Evolutionary conservation across 2,888 invertebrate species (phyloP).

Genomic region (Lysandra bellargus): DNA sequence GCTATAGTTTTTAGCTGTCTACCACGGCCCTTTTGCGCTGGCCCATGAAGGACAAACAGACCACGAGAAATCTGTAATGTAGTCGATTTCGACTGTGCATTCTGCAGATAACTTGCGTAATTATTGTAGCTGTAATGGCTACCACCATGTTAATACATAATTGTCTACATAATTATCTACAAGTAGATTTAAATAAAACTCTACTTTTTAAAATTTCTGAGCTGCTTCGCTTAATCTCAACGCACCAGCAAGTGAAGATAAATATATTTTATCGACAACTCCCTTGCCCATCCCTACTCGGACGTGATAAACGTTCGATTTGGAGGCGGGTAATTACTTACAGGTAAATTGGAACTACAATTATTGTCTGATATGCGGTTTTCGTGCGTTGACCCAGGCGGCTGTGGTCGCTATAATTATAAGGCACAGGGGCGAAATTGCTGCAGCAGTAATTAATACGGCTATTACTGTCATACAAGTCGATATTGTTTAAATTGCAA

Average conservation of each 20-base stretch:
- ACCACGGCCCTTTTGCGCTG: too few relatives aligned
- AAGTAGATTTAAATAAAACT: too few relatives aligned
- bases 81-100: too few relatives aligned
- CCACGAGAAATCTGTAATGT: too few relatives aligned
- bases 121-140: too few relatives aligned
- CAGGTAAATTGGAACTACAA: slow-evolving; percentile 60
- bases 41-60: too few relatives aligned
- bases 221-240: too few relatives aligned
- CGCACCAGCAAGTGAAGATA: too few relatives aligned
- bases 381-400: slow-evolving; percentile 37
- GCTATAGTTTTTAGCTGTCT: too few relatives aligned
- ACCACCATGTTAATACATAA: too few relatives aligned
- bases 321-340: slow-evolving; percentile 64
- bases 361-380: slow-evolving; percentile 46
- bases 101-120: background rate
- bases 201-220: too few relatives aligned
- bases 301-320: slow-evolving; percentile 55
- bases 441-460: slow-evolving; percentile 11
- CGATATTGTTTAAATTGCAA: slow-evolving; percentile 1
- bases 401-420: slow-evolving; percentile 33
- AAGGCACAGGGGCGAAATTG: slow-evolving; percentile 1
- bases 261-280: background rate
- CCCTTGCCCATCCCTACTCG: slow-evolving; percentile 43
- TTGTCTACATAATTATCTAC: too few relatives aligned
- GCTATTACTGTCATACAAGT: slow-evolving; percentile 13